Conservation (phyloP, 2,113 vertebrate species). For the Plotosus lineatus region DNA sequence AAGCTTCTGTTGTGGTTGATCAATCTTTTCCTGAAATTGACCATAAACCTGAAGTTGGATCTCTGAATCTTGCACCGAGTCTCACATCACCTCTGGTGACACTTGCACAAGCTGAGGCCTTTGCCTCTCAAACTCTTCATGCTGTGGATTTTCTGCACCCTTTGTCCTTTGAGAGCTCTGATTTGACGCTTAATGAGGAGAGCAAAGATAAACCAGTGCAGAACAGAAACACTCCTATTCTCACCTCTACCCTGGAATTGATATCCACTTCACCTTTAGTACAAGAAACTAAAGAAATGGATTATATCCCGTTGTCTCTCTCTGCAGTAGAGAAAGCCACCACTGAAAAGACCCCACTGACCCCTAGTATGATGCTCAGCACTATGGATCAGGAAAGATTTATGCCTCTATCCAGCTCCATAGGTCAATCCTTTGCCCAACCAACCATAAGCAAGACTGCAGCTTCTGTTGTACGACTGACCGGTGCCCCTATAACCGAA, state of each 20-base stretch:
- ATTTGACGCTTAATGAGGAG: neutral
- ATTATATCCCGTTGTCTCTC: constrained; percentile 1
- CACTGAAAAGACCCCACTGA: constrained; percentile 23
- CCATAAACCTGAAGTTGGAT: neutral
- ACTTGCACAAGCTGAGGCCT: constrained; percentile 65
- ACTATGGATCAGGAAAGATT: constrained; percentile 35
- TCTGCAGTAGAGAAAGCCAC: constrained; percentile 21
- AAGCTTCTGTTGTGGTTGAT: neutral
- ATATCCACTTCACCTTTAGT: constrained; percentile 21
- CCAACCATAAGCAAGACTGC: neutral
- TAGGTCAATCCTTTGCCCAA: constrained; percentile 56
- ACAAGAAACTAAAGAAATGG: constrained; percentile 23
- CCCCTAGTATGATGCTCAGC: neutral
- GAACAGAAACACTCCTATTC: constrained; percentile 19
- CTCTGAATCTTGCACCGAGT: constrained; percentile 82
- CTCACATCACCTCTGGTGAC: constrained; percentile 74
- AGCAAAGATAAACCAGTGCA: constrained; percentile 27
- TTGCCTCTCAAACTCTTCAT: constrained; percentile 66
- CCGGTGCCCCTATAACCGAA: neutral
- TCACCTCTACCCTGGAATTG: constrained; percentile 2
- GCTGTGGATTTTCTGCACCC: constrained; percentile 66
- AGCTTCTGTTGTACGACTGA: neutral
- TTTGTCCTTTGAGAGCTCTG: constrained; percentile 46
- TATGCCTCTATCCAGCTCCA: constrained; percentile 49
- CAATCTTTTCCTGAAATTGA: neutral